Base-by-base conservation (phyloP, 2,888 invertebrate genomes). In the Nephrotoma appendiculata region DNA sequence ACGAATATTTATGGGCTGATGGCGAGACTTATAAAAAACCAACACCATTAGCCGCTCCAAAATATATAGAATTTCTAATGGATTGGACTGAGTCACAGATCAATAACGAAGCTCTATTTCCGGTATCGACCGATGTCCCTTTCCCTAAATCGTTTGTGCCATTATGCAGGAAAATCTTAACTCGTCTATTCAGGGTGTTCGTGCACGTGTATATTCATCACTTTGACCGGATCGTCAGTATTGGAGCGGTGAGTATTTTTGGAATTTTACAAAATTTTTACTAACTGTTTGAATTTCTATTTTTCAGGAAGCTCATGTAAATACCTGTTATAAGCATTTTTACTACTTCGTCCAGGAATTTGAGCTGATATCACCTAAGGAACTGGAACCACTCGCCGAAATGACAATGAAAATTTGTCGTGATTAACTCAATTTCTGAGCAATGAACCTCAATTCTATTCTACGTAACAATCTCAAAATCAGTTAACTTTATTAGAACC, bases 131-230 rank as follows among this genome's bases (percentile, higher is more conserved):
- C 88, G 97, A 96, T 92, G 93, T 96, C 88, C 96, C 97, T 48
- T 98, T 98, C 92, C 98, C 98, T 5, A 96, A 95, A 90, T 95
- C 95, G 86, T 98, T 97, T 92, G 90, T 94, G 43, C 93, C 94
- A 43, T 93, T 95, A 12, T 96, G 97, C 90, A 95, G 96, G 89
- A 98, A 98, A 92, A 97, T 98, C 88, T 91, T 98, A 89, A 97
- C 97, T 0, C 93, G 98, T 86, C 92, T 98, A 83, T 98, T 97
- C 91, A 93, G 98, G 88, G 97, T 98, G 4, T 98, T 98, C 91
- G 98, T 98, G 0, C 98, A 98, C 91, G 97, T 98, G 83, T 98
- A 98, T 90, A 98, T 98, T 88, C 98, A 98, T 92, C 98, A 98
- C 91, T 98, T 98, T 91, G 97, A 98, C 90, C 94, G 96, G 89